Evolutionary conservation across 2,797 vertebrate genomes (phyloP).

Genomic region (Fistularia tabacaria): DNA sequence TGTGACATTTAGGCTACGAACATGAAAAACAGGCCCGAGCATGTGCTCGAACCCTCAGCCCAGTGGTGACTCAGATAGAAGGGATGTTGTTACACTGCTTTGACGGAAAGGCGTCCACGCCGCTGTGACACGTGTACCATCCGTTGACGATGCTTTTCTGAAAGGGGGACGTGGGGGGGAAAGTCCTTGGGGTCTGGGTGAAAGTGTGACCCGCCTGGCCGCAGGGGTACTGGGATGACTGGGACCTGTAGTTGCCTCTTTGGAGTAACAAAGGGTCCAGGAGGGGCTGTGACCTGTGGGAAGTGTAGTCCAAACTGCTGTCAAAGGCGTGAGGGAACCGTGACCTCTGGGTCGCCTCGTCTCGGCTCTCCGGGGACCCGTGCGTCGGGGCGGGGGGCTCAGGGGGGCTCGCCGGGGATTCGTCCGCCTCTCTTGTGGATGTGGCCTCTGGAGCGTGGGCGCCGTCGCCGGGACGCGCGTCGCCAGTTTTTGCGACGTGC

Average conservation of each 20-base stretch:
- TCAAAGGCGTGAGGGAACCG: constrained; percentile 77
- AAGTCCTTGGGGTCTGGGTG: constrained; percentile 67
- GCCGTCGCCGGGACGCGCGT: constrained; percentile 52
- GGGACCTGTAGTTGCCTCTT: constrained; percentile 71
- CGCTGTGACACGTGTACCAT: constrained; percentile 80
- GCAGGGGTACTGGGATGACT: constrained; percentile 70
- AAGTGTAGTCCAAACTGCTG: constrained; percentile 74
- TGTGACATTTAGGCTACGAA: too few relatives aligned
- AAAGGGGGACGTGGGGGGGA: constrained; percentile 69
- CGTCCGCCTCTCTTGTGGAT: constrained; percentile 56
- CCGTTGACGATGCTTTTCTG: constrained; percentile 77
- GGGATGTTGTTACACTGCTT: constrained; percentile 65
- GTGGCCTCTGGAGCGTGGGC: constrained; percentile 48
- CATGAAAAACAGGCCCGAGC: too few relatives aligned
- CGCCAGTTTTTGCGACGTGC: constrained; percentile 53
- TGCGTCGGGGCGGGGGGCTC: constrained; percentile 49
- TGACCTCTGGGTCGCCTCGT: constrained; percentile 70
- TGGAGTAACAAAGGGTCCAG: constrained; percentile 76
- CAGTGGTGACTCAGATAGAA: not conserved
- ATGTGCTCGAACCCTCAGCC: too few relatives aligned
- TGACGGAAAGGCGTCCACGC: constrained; percentile 70
- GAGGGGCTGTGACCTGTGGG: constrained; percentile 75
- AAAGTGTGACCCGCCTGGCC: constrained; percentile 70
- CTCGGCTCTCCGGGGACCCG: constrained; percentile 68
- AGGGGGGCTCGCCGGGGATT: constrained; percentile 53